These are phyloP conservation scores for Protosalanx chinensis DNA, from an alignment of 2,797 vertebrate species.

Conservation along the genomic window DNA sequence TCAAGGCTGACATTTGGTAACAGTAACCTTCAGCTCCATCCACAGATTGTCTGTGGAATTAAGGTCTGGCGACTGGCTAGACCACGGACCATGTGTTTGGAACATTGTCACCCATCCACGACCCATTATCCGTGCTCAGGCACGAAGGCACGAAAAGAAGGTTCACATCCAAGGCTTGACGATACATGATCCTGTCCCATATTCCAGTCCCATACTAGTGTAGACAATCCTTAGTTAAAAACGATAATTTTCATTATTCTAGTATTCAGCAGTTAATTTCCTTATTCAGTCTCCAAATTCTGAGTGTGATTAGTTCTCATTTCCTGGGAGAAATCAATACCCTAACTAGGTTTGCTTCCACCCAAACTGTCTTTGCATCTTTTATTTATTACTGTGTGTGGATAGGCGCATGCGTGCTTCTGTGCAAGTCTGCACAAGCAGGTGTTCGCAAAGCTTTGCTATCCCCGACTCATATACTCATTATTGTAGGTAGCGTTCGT, in stretches of 20 bases:
- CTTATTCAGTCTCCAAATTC: slow-evolving; percentile 15
- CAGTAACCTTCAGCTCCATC: slow-evolving; percentile 18
- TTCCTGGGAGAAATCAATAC: background rate
- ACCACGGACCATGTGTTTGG: background rate
- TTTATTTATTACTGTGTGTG: no score
- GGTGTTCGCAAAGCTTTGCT: no score
- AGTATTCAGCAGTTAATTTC: background rate
- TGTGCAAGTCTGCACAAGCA: no score
- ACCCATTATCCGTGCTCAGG: slow-evolving; percentile 7
- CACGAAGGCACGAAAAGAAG: background rate
- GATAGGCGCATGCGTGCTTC: no score
- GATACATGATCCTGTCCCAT: no score
- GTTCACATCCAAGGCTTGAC: background rate
- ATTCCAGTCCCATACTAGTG: no score
- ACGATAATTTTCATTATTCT: background rate
- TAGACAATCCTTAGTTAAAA: background rate
- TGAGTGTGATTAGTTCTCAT: background rate
- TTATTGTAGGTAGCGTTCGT: no score
- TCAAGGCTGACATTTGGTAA: slow-evolving; percentile 10
- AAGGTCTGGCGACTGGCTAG: slow-evolving; percentile 24
- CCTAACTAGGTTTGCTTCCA: background rate
- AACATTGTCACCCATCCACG: slow-evolving; percentile 9
- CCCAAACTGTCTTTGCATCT: no score
- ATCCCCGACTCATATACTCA: no score
- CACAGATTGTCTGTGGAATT: slow-evolving; percentile 20